Conservation (phyloP, 2,888 invertebrate species). For the Ectemnius continuus region DNA sequence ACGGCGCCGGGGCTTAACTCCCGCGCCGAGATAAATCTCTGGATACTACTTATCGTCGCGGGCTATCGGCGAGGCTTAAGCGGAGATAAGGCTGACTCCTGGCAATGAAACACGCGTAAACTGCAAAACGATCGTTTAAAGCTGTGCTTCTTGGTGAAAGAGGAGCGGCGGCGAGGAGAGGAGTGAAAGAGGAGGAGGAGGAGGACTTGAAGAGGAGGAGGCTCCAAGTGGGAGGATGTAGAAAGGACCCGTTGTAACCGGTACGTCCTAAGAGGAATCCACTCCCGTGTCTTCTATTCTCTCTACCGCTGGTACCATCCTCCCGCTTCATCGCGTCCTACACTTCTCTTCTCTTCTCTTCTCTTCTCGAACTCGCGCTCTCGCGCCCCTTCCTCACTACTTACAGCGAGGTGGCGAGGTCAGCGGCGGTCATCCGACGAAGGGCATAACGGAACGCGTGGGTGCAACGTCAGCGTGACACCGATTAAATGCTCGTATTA, state of each 20-base stretch:
- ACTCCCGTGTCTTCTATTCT: conserved; percentile 31
- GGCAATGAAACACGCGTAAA: conserved; percentile 22
- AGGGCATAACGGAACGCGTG: conserved; percentile 68
- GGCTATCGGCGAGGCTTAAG: neutral
- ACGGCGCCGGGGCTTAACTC: neutral
- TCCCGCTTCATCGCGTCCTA: conserved; percentile 2
- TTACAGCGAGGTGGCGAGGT: conserved; percentile 60
- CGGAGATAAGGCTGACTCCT: conserved; percentile 3
- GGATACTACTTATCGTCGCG: neutral
- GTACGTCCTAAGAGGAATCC: conserved; percentile 45
- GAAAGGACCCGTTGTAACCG: conserved; percentile 48
- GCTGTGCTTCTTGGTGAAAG: neutral
- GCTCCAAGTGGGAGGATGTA: conserved; percentile 40
- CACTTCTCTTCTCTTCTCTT: conserved; percentile 17
- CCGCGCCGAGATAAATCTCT: neutral
- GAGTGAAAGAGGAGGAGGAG: neutral
- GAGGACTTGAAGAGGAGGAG: conserved; percentile 2
- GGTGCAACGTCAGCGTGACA: conserved; percentile 70
- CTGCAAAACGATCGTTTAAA: neutral
- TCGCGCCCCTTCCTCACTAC: conserved; percentile 49
- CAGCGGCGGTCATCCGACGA: conserved; percentile 68
- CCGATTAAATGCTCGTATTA: conserved; percentile 66
- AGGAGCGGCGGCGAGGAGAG: neutral
- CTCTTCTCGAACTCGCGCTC: conserved; percentile 28
- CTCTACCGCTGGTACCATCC: neutral